A percentile compares a stretch with the other conserved stretches of the same genome.
These are phyloP conservation scores for Chlamydotis undulata DNA, from an alignment of 2,113 vertebrate genomes.

Conservation along the genomic window DNA sequence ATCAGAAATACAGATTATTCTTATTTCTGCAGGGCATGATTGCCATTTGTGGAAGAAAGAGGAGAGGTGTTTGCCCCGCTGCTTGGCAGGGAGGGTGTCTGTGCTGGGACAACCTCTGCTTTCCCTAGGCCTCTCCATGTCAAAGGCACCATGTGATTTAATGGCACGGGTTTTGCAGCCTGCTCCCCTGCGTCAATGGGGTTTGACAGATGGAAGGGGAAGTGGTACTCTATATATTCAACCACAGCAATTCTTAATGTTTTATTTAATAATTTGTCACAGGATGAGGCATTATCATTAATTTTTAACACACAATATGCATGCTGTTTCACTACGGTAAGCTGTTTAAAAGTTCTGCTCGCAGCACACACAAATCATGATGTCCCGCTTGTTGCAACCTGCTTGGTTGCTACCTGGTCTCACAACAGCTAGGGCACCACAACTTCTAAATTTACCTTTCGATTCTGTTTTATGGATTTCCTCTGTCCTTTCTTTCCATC, in stretches of 20 bases:
- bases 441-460: not conserved
- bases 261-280: not conserved
- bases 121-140: rapidly evolving
- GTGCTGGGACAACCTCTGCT: rapidly evolving
- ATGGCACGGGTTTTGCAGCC: not conserved
- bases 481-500: not conserved
- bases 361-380: not conserved
- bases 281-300: not conserved
- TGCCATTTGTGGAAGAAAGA: not conserved
- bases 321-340: not conserved
- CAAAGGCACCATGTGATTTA: rapidly evolving
- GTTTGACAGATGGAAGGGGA: not conserved
- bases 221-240: not conserved
- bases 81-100: not conserved
- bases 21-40: not conserved
- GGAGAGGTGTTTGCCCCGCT: not conserved
- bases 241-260: not conserved
- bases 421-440: not conserved
- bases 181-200: not conserved
- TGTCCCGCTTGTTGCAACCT: not conserved
- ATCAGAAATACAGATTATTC: not conserved
- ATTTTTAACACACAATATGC: not conserved
- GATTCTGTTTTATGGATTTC: rapidly evolving
- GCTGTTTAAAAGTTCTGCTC: not conserved
- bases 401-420: not conserved